These are phyloP conservation scores for Mionectes macconnelli DNA, from an alignment of 2,113 vertebrate species.

Conservation along the genomic window DNA sequence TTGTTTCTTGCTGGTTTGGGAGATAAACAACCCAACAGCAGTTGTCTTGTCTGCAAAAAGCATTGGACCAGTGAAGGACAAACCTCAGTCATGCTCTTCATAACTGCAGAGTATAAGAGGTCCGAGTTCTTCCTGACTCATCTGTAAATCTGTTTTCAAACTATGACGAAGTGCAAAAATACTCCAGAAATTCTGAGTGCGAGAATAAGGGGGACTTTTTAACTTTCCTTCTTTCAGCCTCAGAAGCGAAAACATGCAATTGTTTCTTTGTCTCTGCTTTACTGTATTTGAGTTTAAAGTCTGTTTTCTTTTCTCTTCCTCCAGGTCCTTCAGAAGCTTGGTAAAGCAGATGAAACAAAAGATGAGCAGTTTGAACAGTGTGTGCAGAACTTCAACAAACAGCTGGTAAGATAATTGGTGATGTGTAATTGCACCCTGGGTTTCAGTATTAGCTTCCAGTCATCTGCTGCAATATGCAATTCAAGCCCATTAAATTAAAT, in stretches of 20 bases:
- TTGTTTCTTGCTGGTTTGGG: neutral
- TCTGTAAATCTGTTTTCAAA: neutral
- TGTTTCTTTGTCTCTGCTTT: neutral
- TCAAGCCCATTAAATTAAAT: neutral
- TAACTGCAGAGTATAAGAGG: neutral
- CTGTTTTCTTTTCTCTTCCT: neutral
- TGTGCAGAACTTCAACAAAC: slow-evolving; percentile 97
- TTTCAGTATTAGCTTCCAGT: neutral
- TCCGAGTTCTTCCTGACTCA: neutral
- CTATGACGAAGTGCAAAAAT: neutral
- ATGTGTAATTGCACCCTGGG: neutral
- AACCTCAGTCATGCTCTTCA: neutral
- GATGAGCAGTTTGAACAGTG: slow-evolving; percentile 95
- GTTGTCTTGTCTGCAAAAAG: neutral
- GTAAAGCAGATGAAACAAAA: slow-evolving; percentile 98
- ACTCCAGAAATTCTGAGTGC: neutral
- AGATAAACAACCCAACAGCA: neutral
- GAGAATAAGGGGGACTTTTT: neutral
- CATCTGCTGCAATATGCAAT: neutral
- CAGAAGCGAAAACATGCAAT: neutral
- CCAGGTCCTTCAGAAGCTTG: slow-evolving; percentile 96
- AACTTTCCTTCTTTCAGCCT: neutral
- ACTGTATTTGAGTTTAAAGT: neutral
- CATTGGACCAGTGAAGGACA: neutral
- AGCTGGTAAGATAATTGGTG: slow-evolving; percentile 80